Evolutionary conservation across 2,888 invertebrate species (phyloP).

Genomic region (Yponomeuta sedellus): DNA sequence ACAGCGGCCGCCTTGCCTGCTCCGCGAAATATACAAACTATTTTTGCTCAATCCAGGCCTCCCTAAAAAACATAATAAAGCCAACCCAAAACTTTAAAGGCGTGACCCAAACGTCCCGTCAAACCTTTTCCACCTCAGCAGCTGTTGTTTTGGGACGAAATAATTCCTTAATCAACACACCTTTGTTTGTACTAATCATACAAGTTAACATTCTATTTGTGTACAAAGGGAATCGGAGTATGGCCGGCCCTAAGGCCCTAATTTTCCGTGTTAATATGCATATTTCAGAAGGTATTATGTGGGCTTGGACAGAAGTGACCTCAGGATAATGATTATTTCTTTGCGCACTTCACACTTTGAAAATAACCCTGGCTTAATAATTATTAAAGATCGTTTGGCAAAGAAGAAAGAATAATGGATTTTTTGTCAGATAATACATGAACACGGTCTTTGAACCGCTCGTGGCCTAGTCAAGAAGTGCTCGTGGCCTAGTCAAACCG

Average conservation of each 20-base stretch:
- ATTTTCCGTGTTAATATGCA: conserved; percentile 16
- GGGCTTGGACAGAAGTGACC: not conserved
- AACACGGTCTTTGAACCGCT: no score
- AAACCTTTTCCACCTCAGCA: conserved; percentile 32
- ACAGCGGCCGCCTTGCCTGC: no score
- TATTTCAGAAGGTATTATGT: conserved; percentile 15
- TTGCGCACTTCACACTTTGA: not conserved
- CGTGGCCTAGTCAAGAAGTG: no score
- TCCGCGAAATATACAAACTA: not conserved
- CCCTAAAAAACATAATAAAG: not conserved
- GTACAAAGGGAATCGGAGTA: not conserved
- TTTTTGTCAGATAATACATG: no score
- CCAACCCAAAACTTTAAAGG: not conserved
- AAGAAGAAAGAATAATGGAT: no score
- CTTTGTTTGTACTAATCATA: conserved; percentile 60
- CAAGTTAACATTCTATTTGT: conserved; percentile 56
- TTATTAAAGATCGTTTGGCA: no score
- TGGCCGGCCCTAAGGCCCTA: not conserved
- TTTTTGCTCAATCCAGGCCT: not conserved
- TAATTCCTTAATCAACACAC: conserved; percentile 61
- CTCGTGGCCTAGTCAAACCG: no score
- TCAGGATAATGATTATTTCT: not conserved
- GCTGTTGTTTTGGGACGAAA: conserved; percentile 32
- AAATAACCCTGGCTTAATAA: no score
- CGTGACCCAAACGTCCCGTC: not conserved